Conservation (phyloP, 1,140 invertebrate genomes). For the Propsilocerus akamusi region DNA sequence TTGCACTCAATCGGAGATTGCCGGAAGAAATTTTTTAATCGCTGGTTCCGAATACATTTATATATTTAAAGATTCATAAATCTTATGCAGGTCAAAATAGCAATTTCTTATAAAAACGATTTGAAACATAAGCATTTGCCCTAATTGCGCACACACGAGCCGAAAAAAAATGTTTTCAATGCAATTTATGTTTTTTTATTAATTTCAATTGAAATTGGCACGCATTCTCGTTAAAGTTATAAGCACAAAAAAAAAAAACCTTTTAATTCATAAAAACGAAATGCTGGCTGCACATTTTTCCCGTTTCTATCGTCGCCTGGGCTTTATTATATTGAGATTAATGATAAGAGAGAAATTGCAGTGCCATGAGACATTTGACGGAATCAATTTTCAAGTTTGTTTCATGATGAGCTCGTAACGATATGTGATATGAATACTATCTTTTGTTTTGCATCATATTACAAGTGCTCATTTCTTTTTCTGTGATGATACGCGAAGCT, state of each 20-base stretch:
- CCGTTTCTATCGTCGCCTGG: not conserved
- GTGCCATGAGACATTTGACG: not conserved
- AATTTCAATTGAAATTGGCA: not conserved
- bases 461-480: too few relatives aligned
- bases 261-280: not conserved
- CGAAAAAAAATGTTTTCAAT: not conserved
- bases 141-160: not conserved
- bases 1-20: too few relatives aligned
- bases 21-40: not conserved
- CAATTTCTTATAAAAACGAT: too few relatives aligned
- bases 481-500: too few relatives aligned
- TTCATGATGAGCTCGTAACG: too few relatives aligned
- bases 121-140: too few relatives aligned
- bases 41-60: not conserved
- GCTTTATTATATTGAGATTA: slow-evolving; percentile 4
- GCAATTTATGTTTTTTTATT: not conserved
- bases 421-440: too few relatives aligned
- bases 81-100: too few relatives aligned
- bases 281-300: not conserved
- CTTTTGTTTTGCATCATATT: too few relatives aligned
- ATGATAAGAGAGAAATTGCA: not conserved
- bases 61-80: not conserved
- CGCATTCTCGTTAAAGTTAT: not conserved
- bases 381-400: slow-evolving; percentile 7
- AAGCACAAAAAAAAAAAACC: not conserved